Evolutionary conservation across 2,888 invertebrate species (phyloP).

Genomic region (Idaea biselata): DNA sequence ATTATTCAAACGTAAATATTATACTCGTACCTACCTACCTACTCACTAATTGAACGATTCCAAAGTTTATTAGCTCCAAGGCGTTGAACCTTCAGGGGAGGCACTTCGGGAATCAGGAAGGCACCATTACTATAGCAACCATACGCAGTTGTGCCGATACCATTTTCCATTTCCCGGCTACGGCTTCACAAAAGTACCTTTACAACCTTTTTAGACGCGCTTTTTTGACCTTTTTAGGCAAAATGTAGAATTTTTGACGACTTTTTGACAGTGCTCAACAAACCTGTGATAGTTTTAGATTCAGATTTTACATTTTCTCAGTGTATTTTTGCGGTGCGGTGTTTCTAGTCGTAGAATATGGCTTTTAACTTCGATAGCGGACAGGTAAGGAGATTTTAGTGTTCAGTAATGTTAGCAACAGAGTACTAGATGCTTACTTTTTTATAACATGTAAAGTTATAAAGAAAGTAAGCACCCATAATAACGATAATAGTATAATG

Average conservation of each 20-base stretch:
- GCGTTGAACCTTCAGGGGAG: slow-evolving; percentile 22
- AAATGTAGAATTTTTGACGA: slow-evolving; percentile 35
- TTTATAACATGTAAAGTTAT: no score
- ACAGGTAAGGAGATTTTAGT: slow-evolving; percentile 54
- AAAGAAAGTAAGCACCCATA: no score
- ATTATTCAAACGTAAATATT: background rate
- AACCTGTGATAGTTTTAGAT: slow-evolving; percentile 47
- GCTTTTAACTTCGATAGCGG: slow-evolving; percentile 72
- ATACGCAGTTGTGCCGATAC: slow-evolving; percentile 70
- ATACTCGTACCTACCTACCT: background rate
- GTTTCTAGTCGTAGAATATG: slow-evolving; percentile 40
- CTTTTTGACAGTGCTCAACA: slow-evolving; percentile 40
- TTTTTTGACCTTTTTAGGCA: slow-evolving; percentile 20
- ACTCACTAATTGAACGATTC: slow-evolving; percentile 18
- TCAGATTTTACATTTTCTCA: slow-evolving; percentile 35
- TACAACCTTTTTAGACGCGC: slow-evolving; percentile 21
- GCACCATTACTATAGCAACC: slow-evolving; percentile 52
- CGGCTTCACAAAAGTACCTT: slow-evolving; percentile 33
- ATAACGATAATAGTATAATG: no score
- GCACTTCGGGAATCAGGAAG: slow-evolving; percentile 27
- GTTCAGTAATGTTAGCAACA: slow-evolving; percentile 14
- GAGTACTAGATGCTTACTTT: background rate
- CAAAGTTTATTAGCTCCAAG: slow-evolving; percentile 20
- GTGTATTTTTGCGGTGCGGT: slow-evolving; percentile 27
- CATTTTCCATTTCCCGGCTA: slow-evolving; percentile 50